Evolutionary conservation across 2,797 vertebrate species (phyloP).

Genomic region (Bradypodion ventrale): DNA sequence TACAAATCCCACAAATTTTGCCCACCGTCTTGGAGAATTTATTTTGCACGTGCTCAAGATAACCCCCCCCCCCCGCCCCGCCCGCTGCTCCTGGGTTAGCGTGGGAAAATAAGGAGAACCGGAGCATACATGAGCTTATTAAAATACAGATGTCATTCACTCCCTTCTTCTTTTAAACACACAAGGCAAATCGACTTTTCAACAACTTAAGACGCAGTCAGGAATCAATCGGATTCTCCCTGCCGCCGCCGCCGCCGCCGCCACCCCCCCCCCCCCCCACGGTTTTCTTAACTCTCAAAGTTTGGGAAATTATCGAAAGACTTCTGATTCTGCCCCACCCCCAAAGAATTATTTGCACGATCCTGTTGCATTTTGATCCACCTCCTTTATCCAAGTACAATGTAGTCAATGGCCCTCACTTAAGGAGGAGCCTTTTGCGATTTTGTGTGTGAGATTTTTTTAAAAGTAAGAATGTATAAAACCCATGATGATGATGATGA

Average conservation of each 20-base stretch:
- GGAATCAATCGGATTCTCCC: neutral
- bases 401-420: constrained; percentile 6
- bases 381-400: constrained; percentile 2
- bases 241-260: too few relatives aligned
- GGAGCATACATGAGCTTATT: constrained; percentile 3
- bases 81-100: neutral
- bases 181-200: neutral
- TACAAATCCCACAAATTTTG: neutral
- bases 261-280: too few relatives aligned
- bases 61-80: neutral
- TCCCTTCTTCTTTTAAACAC: neutral
- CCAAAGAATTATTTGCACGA: neutral
- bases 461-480: neutral
- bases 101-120: constrained; percentile 8
- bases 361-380: neutral
- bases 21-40: neutral
- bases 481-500: constrained; percentile 13
- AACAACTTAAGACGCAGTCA: neutral
- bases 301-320: neutral
- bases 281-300: neutral
- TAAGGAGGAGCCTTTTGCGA: neutral
- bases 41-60: neutral
- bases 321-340: neutral
- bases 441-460: constrained; percentile 3
- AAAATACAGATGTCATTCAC: constrained; percentile 7